Conservation (phyloP, 1,140 invertebrate genomes). For the Neuroterus valhalla region DNA sequence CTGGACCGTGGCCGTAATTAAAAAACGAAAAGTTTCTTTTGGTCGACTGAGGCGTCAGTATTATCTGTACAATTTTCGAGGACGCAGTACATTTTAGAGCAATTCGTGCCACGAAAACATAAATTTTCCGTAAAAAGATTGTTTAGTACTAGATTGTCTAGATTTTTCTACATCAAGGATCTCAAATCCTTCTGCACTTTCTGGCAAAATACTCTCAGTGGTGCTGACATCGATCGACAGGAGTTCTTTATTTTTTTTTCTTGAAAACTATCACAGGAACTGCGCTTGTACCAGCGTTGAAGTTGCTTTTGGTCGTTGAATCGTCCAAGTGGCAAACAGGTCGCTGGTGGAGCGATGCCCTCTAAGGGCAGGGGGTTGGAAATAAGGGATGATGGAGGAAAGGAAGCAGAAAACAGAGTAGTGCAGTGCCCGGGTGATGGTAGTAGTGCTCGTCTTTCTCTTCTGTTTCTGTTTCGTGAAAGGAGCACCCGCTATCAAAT, state of each 20-base stretch:
- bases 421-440: background rate
- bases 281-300: background rate
- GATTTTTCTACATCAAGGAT: too few species aligned
- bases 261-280: background rate
- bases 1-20: too few species aligned
- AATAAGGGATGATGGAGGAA: constrained; percentile 8
- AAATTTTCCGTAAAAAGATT: too few species aligned
- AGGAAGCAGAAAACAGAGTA: constrained; percentile 25
- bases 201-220: too few species aligned
- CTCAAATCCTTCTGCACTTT: too few species aligned
- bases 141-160: too few species aligned
- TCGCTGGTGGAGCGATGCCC: background rate
- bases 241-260: background rate
- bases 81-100: too few species aligned
- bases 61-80: too few species aligned
- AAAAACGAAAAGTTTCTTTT: too few species aligned
- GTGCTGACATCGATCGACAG: background rate
- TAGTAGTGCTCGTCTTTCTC: constrained; percentile 21
- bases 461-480: constrained; percentile 47
- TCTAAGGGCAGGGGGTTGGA: constrained; percentile 7
- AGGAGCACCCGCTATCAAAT: constrained; percentile 64
- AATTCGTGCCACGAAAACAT: too few species aligned
- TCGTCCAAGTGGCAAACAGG: background rate
- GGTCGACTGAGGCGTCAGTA: too few species aligned
- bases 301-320: constrained; percentile 6